Base-by-base conservation (phyloP, 2,113 vertebrate genomes). In the Macroglossus sobrinus region DNA sequence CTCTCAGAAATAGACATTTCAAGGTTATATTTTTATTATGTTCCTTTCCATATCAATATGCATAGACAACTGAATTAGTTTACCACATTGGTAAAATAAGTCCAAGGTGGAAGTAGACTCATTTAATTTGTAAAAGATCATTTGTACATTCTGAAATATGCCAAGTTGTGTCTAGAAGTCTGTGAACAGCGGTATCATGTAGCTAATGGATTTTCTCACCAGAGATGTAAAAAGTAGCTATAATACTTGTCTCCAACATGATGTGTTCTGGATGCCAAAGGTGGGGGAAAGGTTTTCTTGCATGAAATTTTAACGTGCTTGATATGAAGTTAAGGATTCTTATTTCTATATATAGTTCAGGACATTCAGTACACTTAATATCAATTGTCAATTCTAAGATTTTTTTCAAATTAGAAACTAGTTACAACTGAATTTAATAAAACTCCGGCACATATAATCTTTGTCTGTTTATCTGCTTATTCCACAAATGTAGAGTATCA, bases 41-140 rank as follows among this genome's bases (percentile, higher is more conserved):
- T 26, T 21, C 16, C 18, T 89, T 59, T 82, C 80, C 13, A 64
- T 69, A 84, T 13, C 64, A 64, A 10, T 57, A 81, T 63, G n/a
- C 11, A 91, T 24, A 91, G 53, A 66, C 19, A 95, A 8, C 35
- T 93, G 57, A 89, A 80, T 64, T 86, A 80, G n/a, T n/a, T n/a
- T n/a, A n/a, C n/a, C n/a, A n/a, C n/a, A 93, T 28, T 71, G 71
- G 84, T 21, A 69, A 95, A 86, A 68, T 76, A 91, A 85, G 21
- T 35, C 22, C 22, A 59, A 14, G 80, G 64, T 69, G 43, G 87
- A 88, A 66, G 59, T 75, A 8, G 28, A 80, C 75, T 59, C 55
- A 35, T 88, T 96, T 87, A 89, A 91, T 88, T 95, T 71, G 63
- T 90, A 79, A 97, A 40, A 84, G 59, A 90, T 85, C 71, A 15